Evolutionary conservation across 1,140 invertebrate species (phyloP).

Genomic region (Bombus consobrinus): DNA sequence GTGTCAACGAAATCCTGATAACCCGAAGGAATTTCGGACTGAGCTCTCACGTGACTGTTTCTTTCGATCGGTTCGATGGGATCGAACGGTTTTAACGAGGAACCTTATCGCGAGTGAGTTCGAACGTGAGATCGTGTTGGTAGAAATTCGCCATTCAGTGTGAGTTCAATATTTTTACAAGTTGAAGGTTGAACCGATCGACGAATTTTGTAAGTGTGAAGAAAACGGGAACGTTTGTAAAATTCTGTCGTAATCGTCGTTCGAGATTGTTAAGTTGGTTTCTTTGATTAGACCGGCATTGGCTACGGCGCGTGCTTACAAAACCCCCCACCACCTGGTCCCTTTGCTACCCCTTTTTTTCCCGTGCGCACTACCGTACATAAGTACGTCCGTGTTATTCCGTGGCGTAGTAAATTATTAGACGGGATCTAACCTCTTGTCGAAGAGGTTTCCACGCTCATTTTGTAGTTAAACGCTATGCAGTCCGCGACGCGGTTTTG

Average conservation of each 20-base stretch:
- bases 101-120: background rate
- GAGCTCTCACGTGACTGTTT: too few relatives aligned
- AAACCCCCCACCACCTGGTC: background rate
- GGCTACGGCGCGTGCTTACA: slow-evolving; percentile 18
- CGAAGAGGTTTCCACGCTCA: background rate
- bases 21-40: slow-evolving; percentile 1
- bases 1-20: background rate
- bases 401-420: background rate
- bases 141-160: too few relatives aligned
- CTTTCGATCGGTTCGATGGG: background rate
- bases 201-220: background rate
- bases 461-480: background rate
- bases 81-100: background rate
- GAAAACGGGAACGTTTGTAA: background rate
- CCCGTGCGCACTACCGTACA: background rate
- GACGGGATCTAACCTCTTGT: too few relatives aligned
- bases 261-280: too few relatives aligned
- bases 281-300: background rate
- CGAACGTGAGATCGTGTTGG: background rate
- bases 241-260: background rate
- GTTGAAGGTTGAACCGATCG: background rate
- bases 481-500: background rate
- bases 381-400: background rate
- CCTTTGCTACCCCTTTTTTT: background rate
- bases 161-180: background rate